phyloP scores from a whole-genome alignment of 2,888 invertebrate genomes.

The Callinectes sapidus region DNA sequence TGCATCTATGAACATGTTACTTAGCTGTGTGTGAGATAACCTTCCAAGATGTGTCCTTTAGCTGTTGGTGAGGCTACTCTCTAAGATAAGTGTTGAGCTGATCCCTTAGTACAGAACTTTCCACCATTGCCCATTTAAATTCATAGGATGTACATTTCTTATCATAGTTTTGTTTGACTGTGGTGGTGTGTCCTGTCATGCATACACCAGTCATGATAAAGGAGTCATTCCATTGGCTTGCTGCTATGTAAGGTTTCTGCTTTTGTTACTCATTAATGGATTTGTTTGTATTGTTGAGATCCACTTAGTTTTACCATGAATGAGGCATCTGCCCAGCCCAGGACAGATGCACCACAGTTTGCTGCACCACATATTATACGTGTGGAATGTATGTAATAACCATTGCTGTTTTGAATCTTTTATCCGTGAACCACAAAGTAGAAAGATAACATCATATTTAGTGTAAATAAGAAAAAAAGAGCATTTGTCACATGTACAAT shows the following conservation, averaged over 20 bases:
- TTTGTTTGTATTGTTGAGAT: background rate
- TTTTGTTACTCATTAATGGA: background rate
- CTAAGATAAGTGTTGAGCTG: constrained; percentile 12
- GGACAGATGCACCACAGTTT: background rate
- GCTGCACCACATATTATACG: background rate
- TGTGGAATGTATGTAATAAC: constrained; percentile 15
- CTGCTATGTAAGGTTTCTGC: background rate
- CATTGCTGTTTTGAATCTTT: background rate
- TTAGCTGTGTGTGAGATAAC: background rate
- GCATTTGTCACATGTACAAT: constrained; percentile 31
- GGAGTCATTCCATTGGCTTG: constrained; percentile 26
- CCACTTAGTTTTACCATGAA: background rate
- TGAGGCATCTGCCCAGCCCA: background rate
- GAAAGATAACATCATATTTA: background rate
- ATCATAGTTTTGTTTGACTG: background rate
- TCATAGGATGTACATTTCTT: background rate
- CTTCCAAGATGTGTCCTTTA: background rate
- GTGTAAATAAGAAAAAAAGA: background rate
- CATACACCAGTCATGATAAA: background rate
- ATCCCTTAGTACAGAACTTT: background rate
- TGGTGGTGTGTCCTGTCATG: background rate
- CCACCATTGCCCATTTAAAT: background rate
- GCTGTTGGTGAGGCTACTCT: background rate
- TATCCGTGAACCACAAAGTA: constrained; percentile 22
- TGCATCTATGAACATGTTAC: background rate